These are phyloP conservation scores for Hydropotes inermis DNA, from an alignment of 2,113 vertebrate genomes.

Conservation along the genomic window DNA sequence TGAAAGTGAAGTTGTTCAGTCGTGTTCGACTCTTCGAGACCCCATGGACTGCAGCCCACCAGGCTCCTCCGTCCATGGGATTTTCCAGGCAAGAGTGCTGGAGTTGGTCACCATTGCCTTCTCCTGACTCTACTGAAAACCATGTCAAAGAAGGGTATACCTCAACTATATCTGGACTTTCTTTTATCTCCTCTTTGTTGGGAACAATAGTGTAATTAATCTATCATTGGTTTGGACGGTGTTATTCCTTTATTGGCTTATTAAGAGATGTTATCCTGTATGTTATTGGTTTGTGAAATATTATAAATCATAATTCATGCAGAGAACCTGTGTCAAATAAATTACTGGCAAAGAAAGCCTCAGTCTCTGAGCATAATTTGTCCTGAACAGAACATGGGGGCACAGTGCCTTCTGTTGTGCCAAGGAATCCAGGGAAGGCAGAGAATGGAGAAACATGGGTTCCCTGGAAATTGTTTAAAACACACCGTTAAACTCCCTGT, in stretches of 20 bases:
- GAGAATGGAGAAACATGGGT: accelerated
- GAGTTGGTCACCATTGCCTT: not conserved
- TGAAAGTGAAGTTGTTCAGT: not conserved
- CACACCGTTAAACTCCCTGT: not conserved
- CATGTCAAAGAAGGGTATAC: not conserved
- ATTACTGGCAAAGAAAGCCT: not conserved
- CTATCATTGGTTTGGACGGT: not conserved
- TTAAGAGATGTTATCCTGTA: not conserved
- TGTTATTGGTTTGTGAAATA: not conserved
- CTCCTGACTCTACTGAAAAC: not conserved
- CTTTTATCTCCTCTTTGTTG: not conserved
- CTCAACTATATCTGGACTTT: not conserved
- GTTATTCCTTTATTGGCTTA: not conserved
- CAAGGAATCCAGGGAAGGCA: not conserved
- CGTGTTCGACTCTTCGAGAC: not conserved
- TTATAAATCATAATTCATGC: not conserved
- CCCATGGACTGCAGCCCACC: not conserved
- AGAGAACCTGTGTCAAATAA: not conserved
- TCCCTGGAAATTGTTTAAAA: not conserved
- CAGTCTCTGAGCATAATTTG: not conserved
- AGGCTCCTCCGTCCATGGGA: not conserved
- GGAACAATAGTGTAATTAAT: not conserved
- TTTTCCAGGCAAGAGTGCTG: not conserved
- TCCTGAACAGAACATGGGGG: not conserved
- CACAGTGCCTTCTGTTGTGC: not conserved